Base-by-base conservation (phyloP, 2,888 invertebrate species). In the Drosophila phalerata region DNA sequence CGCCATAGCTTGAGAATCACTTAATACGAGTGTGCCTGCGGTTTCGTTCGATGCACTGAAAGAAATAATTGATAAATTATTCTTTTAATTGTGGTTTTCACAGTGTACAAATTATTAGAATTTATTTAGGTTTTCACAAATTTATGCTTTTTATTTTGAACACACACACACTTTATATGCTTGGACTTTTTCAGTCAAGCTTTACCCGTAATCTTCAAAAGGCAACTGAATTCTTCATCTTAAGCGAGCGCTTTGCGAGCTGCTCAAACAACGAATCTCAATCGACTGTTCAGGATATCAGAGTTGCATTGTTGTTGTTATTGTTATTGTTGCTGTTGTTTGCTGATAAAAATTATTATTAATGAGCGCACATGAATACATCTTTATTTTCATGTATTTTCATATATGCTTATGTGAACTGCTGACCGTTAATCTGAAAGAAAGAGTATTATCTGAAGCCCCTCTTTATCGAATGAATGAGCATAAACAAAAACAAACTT, bases 401-500 rank as follows among this genome's bases (percentile, higher is more conserved):
- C 32, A 9, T 30, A 47, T 48, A 10, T 56, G 34, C 34, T 28
- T 13, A n/a, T 63, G 40, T 56, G 72, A 34, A 62, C 48, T 63
- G 56, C 43, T 58, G 68, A 40, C 51, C n/a, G 19, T 34, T 68
- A 69, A 73, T 73, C 73, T 73, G 32, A 0, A 2, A 47, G 40
- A 62, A 45, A 10, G 1, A n/a, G 63, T 13, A 63, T 69, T 73
- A 73, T 70, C 71, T 25, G 22, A 40, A 56, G 17, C 28, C 3
- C 30, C 48, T 47, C 51, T 69, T 65, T 57, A 56, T 71, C 56
- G 60, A 52, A 10, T 25, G 52, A 48, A 17, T 49, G 52, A 43
- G 17, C 74, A 74, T 65, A 74, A 74, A 74, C 74, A 74, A 69
- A 45, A 74, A 69, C 69, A 73, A 60, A 37, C 13, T 63, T 62